Conservation (phyloP, 2,888 invertebrate species). For the Apomyelois bistriatella region DNA sequence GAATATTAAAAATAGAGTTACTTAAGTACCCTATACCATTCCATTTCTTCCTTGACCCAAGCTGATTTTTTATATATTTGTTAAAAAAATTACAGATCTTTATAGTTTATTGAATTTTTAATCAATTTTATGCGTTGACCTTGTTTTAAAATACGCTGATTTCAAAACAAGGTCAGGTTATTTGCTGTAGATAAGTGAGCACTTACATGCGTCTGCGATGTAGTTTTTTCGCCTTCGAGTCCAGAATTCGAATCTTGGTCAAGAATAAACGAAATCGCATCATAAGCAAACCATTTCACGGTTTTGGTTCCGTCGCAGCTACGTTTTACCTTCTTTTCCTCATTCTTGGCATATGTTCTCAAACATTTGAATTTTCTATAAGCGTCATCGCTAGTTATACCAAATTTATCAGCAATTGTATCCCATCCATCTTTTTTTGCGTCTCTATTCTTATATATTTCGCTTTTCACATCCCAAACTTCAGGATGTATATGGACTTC, state of each 20-base stretch:
- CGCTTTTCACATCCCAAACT: background rate
- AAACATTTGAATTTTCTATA: conserved; percentile 20
- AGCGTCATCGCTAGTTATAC: conserved; percentile 20
- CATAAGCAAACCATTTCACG: conserved; percentile 7
- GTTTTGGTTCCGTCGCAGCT: background rate
- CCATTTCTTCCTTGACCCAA: too few species aligned
- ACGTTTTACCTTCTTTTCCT: conserved; percentile 6
- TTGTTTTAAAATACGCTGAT: too few species aligned
- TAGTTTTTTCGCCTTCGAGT: background rate
- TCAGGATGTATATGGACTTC: background rate
- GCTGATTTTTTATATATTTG: too few species aligned
- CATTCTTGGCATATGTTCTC: conserved; percentile 7
- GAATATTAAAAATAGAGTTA: too few species aligned
- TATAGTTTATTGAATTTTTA: too few species aligned
- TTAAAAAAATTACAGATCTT: too few species aligned
- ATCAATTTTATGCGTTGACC: too few species aligned
- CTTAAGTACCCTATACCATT: too few species aligned
- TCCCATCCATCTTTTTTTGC: conserved; percentile 25
- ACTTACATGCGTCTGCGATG: background rate
- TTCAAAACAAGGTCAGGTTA: background rate
- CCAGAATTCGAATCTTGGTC: background rate
- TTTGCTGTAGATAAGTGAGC: background rate
- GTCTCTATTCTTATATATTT: conserved; percentile 17
- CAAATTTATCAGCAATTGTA: conserved; percentile 20
- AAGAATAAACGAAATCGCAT: conserved; percentile 4